phyloP scores from a whole-genome alignment of 2,797 vertebrate genomes.

The Xiphophorus birchmanni region DNA sequence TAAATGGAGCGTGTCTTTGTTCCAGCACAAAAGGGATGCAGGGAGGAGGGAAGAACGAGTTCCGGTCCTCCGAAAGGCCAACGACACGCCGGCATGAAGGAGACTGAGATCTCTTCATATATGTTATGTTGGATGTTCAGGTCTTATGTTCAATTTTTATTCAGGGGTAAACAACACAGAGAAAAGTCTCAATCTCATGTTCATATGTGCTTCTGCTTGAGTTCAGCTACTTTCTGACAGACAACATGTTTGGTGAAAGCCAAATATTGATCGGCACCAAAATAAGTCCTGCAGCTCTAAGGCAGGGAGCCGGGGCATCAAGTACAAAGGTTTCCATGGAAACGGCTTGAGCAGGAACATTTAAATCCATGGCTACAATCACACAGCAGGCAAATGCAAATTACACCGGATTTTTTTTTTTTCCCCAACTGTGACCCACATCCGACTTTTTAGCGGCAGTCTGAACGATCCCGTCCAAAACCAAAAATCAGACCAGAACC shows the following conservation, averaged over 20 bases:
- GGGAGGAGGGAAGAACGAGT: neutral
- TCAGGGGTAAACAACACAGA: neutral
- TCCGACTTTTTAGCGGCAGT: too few relatives aligned
- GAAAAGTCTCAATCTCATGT: neutral
- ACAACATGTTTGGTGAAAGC: neutral
- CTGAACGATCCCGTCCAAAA: too few relatives aligned
- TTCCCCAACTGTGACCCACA: too few relatives aligned
- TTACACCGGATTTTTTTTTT: too few relatives aligned
- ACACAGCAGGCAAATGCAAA: too few relatives aligned
- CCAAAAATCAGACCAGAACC: too few relatives aligned
- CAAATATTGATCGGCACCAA: too few relatives aligned
- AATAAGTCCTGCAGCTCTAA: too few relatives aligned
- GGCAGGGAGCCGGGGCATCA: too few relatives aligned
- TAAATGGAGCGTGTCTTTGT: constrained; percentile 14
- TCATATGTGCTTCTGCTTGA: neutral
- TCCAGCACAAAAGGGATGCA: neutral
- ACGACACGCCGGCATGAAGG: neutral
- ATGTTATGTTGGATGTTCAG: neutral
- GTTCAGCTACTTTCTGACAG: neutral
- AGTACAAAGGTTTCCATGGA: too few relatives aligned
- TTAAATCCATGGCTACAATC: too few relatives aligned
- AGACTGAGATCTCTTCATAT: neutral
- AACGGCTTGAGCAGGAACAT: too few relatives aligned
- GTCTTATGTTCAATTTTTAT: neutral
- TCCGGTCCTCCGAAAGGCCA: neutral